A percentile compares a stretch with the other conserved stretches of the same genome.
phyloP scores from a whole-genome alignment of 2,113 vertebrate species.

The Alouatta palliata region DNA sequence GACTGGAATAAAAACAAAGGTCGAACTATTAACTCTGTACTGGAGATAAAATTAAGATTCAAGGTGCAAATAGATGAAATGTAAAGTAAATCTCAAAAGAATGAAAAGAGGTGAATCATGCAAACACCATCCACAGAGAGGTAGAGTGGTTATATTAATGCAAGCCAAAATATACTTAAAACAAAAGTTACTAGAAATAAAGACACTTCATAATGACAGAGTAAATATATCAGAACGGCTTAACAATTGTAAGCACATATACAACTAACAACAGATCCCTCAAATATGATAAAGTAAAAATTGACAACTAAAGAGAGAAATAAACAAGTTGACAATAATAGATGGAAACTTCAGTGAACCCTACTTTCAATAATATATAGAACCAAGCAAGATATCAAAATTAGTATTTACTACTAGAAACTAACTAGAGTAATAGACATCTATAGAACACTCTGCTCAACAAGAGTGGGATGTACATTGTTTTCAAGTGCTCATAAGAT shows the following conservation, averaged over 20 bases:
- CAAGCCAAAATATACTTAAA: neutral
- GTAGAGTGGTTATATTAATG: neutral
- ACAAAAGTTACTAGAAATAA: neutral
- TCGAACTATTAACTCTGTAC: neutral
- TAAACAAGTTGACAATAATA: neutral
- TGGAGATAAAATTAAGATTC: neutral
- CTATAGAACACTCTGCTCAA: neutral
- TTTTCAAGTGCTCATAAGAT: neutral
- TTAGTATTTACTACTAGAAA: neutral
- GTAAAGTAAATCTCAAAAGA: neutral
- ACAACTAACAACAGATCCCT: neutral
- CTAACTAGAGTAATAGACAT: neutral
- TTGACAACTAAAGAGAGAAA: neutral
- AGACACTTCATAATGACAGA: neutral
- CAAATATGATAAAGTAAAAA: neutral
- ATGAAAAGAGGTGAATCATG: neutral
- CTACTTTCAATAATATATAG: neutral
- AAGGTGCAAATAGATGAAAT: neutral
- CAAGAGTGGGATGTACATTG: neutral
- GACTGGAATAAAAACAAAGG: neutral
- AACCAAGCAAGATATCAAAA: neutral
- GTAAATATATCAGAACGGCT: neutral
- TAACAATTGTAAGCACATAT: neutral
- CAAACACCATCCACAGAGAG: neutral
- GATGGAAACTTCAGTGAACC: neutral